Percentiles rank a stretch among this genome's conserved stretches.
These are phyloP conservation scores for Lipotes vexillifer DNA, from an alignment of 2,113 vertebrate genomes.

Conservation along the genomic window DNA sequence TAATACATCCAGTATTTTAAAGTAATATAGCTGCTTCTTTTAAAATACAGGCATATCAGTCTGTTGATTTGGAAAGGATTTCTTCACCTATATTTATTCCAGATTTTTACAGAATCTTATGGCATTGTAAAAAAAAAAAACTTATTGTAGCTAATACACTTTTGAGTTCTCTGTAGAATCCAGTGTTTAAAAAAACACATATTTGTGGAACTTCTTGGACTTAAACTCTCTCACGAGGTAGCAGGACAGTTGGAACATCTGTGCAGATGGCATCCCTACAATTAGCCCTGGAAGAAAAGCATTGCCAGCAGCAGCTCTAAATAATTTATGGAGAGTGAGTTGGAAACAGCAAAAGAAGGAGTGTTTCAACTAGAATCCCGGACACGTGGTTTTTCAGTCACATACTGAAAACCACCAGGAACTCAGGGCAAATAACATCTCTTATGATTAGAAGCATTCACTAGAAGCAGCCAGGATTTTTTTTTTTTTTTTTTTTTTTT, in stretches of 20 bases:
- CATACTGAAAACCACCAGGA: not conserved
- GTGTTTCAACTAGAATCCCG: not conserved
- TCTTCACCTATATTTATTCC: not conserved
- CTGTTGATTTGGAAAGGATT: not conserved
- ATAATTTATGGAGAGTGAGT: accelerated
- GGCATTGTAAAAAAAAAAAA: not conserved
- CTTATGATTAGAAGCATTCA: not conserved
- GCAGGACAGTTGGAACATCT: not conserved
- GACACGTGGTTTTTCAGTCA: not conserved
- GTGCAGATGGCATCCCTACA: not conserved
- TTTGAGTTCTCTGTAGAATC: not conserved
- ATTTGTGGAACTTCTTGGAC: not conserved
- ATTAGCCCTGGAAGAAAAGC: not conserved
- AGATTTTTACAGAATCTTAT: not conserved
- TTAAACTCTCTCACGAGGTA: not conserved
- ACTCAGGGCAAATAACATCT: not conserved
- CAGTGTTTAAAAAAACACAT: not conserved
- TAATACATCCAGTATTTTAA: not conserved
- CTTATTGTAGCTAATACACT: not conserved
- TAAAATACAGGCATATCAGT: not conserved
- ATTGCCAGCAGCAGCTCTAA: not conserved
- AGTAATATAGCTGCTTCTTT: not conserved
- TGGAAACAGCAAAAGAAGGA: not conserved
- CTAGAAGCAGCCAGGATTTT: not conserved
- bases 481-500: not conserved